These are phyloP conservation scores for Orius insidiosus DNA, from an alignment of 1,140 invertebrate species.

Conservation along the genomic window DNA sequence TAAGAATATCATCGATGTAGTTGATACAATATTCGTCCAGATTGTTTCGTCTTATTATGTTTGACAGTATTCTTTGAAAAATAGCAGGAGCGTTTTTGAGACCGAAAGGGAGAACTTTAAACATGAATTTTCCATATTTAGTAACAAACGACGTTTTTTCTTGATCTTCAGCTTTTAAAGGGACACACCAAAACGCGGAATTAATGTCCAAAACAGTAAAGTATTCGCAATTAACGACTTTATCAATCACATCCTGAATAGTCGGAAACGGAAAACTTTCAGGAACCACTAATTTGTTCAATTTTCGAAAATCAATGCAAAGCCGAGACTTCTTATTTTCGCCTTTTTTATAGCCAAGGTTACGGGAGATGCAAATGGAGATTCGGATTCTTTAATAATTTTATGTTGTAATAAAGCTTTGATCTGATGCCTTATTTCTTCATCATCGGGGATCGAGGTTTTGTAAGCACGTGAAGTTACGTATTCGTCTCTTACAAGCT, in stretches of 20 bases:
- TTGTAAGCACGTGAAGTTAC: conserved; percentile 11
- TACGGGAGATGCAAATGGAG: conserved; percentile 15
- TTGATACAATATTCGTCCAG: conserved; percentile 30
- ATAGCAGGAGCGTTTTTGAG: conserved; percentile 19
- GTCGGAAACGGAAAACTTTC: conserved; percentile 17
- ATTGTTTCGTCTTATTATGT: conserved; percentile 28
- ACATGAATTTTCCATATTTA: conserved; percentile 18
- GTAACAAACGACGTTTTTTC: conserved; percentile 19
- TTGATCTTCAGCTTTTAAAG: conserved; percentile 18
- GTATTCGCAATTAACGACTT: conserved; percentile 15
- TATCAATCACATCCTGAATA: conserved; percentile 17
- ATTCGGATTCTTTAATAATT: conserved; percentile 15
- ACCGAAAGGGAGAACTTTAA: conserved; percentile 18
- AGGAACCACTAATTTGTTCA: conserved; percentile 15
- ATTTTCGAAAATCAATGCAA: conserved; percentile 17
- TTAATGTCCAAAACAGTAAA: conserved; percentile 19
- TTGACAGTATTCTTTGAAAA: conserved; percentile 25
- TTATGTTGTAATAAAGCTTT: conserved; percentile 14
- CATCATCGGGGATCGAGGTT: conserved; percentile 11
- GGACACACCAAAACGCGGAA: conserved; percentile 20
- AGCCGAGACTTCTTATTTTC: conserved; percentile 13
- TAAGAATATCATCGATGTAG: conserved; percentile 21
- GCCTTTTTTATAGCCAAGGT: conserved; percentile 14
- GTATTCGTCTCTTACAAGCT: conserved; percentile 12
- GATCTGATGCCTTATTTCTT: conserved; percentile 16